Evolutionary conservation across 2,888 invertebrate genomes (phyloP).

Genomic region (Ceraclea dissimilis): DNA sequence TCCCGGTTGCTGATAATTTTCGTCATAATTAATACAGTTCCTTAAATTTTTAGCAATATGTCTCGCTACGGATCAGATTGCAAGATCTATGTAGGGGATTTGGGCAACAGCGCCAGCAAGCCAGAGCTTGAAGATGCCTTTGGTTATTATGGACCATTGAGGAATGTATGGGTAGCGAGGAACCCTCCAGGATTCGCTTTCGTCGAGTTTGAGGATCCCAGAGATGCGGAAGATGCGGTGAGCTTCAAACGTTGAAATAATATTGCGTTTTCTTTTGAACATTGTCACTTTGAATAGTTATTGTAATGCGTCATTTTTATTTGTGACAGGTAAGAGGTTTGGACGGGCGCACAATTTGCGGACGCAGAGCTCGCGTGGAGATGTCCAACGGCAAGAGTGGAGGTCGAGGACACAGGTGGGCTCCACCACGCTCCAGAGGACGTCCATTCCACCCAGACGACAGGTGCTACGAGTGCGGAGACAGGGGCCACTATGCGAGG

Average conservation of each 20-base stretch:
- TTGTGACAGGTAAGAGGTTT: slow-evolving; percentile 39
- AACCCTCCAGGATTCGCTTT: slow-evolving; percentile 95
- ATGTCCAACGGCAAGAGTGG: slow-evolving; percentile 79
- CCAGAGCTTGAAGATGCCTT: slow-evolving; percentile 91
- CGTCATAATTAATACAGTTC: too few relatives aligned
- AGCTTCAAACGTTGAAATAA: slow-evolving; percentile 32
- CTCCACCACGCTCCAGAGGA: slow-evolving; percentile 55
- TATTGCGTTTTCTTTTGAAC: not conserved
- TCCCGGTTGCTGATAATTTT: too few relatives aligned
- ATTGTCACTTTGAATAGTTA: too few relatives aligned
- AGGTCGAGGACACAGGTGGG: slow-evolving; percentile 43
- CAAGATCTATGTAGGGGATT: slow-evolving; percentile 93
- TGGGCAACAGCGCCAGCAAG: slow-evolving; percentile 85
- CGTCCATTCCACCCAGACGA: slow-evolving; percentile 82
- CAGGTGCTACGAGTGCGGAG: slow-evolving; percentile 91
- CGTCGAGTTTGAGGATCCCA: slow-evolving; percentile 86
- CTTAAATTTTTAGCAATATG: slow-evolving; percentile 41
- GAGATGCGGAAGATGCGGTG: slow-evolving; percentile 90
- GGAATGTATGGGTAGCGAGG: slow-evolving; percentile 96
- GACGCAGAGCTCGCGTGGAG: slow-evolving; percentile 84
- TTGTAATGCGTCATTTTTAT: not conserved
- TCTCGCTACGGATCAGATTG: slow-evolving; percentile 78
- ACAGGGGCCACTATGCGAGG: slow-evolving; percentile 87
- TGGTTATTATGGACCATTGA: slow-evolving; percentile 82
- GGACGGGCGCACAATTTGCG: slow-evolving; percentile 80